A percentile compares a stretch with the other conserved stretches of the same genome.
Evolutionary conservation across 2,113 vertebrate species (phyloP).

Genomic region (Syngnathus floridae): DNA sequence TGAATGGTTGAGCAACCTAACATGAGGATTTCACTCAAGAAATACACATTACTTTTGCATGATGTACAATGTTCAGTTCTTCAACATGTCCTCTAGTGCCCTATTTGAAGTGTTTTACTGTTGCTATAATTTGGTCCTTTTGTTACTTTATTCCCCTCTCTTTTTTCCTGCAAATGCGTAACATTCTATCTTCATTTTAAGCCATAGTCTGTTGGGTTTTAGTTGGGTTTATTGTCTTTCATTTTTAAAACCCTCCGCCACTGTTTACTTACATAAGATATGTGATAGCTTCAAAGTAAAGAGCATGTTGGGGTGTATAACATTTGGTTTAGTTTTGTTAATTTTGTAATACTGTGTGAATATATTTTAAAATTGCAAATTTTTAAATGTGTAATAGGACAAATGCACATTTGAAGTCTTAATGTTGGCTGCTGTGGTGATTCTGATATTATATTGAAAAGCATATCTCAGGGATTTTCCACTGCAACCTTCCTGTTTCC

Average conservation of each 20-base stretch:
- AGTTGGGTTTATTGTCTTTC: background rate
- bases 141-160: background rate
- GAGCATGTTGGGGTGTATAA: background rate
- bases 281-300: background rate
- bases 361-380: background rate
- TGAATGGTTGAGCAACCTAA: background rate
- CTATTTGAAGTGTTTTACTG: background rate
- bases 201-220: background rate
- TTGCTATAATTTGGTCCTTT: background rate
- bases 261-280: background rate
- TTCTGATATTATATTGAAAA: conserved; percentile 5
- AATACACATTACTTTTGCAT: background rate
- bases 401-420: background rate
- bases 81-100: background rate
- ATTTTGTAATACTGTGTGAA: background rate
- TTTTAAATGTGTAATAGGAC: background rate
- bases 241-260: background rate
- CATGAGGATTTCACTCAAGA: background rate
- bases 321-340: background rate
- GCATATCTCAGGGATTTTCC: conserved; percentile 45
- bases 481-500: background rate
- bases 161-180: background rate
- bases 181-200: background rate
- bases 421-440: background rate
- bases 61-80: background rate